phyloP scores from a whole-genome alignment of 2,113 vertebrate genomes.

The Danionella cerebrum region DNA sequence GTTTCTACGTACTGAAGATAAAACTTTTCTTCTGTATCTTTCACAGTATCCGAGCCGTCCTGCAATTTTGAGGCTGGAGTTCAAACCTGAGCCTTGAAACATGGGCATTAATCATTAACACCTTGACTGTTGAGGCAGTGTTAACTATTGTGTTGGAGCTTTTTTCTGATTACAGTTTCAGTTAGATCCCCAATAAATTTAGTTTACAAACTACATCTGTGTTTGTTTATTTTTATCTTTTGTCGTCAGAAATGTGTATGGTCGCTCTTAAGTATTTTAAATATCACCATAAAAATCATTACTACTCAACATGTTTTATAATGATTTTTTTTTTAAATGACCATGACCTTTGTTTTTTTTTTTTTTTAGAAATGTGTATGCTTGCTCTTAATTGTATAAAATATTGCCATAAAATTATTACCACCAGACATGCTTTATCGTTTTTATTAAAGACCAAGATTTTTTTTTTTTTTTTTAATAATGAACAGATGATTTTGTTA shows the following conservation, averaged over 20 bases:
- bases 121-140: background rate
- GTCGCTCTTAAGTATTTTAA: background rate
- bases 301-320: background rate
- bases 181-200: conserved; percentile 1
- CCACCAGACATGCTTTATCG: background rate
- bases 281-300: background rate
- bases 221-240: background rate
- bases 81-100: background rate
- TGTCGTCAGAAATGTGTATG: no score
- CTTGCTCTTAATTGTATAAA: background rate
- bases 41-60: conserved; percentile 60
- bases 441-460: background rate
- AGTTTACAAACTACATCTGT: background rate
- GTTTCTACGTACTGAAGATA: background rate
- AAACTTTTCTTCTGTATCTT: background rate
- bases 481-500: no score
- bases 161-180: background rate
- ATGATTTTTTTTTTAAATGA: background rate
- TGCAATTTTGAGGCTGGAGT: conserved; percentile 57
- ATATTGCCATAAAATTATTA: background rate
- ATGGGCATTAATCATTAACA: background rate
- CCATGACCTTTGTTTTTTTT: no score
- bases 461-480: no score
- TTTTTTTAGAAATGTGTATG: no score
- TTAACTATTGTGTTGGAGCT: background rate